These are phyloP conservation scores for Parotia lawesii DNA, from an alignment of 2,113 vertebrate genomes.

Conservation along the genomic window DNA sequence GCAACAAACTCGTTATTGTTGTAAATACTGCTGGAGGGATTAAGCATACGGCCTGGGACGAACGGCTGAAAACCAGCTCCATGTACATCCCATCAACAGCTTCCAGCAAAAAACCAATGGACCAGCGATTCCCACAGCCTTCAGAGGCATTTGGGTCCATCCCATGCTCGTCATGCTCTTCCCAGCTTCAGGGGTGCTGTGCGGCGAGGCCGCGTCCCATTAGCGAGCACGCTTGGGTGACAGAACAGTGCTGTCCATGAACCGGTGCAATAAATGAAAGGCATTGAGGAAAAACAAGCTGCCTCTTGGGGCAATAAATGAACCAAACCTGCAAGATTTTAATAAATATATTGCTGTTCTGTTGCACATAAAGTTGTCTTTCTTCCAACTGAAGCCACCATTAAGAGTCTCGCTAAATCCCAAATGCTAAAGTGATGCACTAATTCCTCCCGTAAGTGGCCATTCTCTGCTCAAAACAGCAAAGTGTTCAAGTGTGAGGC, in stretches of 20 bases:
- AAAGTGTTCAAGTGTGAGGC: background rate
- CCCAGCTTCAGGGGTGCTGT: background rate
- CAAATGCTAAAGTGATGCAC: background rate
- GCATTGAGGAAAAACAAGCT: background rate
- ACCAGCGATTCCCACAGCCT: background rate
- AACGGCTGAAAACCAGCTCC: background rate
- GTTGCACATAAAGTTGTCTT: background rate
- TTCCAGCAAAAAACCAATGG: background rate
- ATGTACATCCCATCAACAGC: background rate
- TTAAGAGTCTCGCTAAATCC: background rate
- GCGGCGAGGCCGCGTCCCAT: rapidly evolving
- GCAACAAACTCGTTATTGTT: background rate
- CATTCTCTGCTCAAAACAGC: background rate
- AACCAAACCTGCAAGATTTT: background rate
- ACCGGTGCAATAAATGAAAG: background rate
- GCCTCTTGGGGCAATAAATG: background rate
- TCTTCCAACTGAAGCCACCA: background rate
- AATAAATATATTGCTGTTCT: background rate
- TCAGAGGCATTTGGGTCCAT: background rate
- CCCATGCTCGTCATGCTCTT: background rate
- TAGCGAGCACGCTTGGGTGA: rapidly evolving
- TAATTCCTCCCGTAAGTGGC: background rate
- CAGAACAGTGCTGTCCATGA: background rate
- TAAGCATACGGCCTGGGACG: background rate
- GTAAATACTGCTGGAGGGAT: background rate